Conservation (phyloP, 64 coral and sea anemone genomes). For the Catalaphyllia jardinei region DNA sequence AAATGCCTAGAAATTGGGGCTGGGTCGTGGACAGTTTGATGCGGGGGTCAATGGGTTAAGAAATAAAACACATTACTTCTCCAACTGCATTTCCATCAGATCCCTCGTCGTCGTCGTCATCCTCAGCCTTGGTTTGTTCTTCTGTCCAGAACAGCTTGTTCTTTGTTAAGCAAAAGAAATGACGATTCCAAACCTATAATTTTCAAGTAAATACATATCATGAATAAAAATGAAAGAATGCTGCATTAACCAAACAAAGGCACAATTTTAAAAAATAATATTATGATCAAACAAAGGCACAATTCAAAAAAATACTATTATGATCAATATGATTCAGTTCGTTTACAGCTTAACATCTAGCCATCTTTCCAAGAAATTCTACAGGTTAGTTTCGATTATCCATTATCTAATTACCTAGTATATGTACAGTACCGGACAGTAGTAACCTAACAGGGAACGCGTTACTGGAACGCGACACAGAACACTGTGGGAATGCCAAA, state of each 20-base stretch:
- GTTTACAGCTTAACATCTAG: no score
- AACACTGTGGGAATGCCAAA: no score
- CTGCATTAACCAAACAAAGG: neutral
- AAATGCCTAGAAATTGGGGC: no score
- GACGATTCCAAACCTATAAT: conserved; percentile 31
- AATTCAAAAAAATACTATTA: neutral
- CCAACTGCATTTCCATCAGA: conserved; percentile 57
- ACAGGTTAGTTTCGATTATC: no score
- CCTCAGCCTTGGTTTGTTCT: conserved; percentile 81
- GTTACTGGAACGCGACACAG: no score
- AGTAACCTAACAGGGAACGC: no score
- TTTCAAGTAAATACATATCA: neutral
- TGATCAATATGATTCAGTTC: neutral
- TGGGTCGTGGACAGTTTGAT: no score
- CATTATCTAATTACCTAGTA: no score
- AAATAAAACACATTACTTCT: conserved; percentile 48
- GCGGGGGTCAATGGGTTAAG: no score
- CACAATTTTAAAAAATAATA: neutral
- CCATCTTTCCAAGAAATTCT: no score
- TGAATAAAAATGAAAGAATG: neutral
- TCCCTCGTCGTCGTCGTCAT: conserved; percentile 87
- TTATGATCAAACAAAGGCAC: neutral
- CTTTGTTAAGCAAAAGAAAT: conserved; percentile 97
- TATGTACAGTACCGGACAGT: no score
- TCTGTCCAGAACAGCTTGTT: conserved; percentile 96